Evolutionary conservation across 2,888 invertebrate genomes (phyloP).

Genomic region (Amiota communis): DNA sequence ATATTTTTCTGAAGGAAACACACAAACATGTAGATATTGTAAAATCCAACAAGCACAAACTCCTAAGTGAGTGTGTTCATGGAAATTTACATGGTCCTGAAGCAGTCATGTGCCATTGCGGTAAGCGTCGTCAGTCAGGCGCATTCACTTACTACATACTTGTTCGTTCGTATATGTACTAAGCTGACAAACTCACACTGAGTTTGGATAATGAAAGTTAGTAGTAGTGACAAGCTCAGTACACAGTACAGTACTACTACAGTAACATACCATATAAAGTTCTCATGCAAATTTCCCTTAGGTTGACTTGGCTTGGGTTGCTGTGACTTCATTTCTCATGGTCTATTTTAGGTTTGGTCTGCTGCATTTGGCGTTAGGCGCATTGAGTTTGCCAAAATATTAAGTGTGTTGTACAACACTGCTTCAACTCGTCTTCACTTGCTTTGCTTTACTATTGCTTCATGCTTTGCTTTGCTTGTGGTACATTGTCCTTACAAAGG

Average conservation of each 20-base stretch:
- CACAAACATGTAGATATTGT: not conserved
- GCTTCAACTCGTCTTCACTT: not conserved
- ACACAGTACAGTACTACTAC: not conserved
- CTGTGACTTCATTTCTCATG: too few species aligned
- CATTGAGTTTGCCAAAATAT: conserved; percentile 19
- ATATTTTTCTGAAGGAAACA: too few species aligned
- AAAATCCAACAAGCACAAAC: not conserved
- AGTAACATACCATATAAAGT: not conserved
- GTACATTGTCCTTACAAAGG: too few species aligned
- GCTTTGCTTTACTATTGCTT: too few species aligned
- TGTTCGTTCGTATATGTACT: too few species aligned
- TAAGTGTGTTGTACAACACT: conserved; percentile 21
- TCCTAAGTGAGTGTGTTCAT: too few species aligned
- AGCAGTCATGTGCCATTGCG: conserved; percentile 17
- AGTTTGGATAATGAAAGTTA: too few species aligned
- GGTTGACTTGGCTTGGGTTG: too few species aligned
- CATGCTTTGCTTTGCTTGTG: too few species aligned
- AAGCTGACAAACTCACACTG: too few species aligned
- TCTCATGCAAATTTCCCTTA: conserved; percentile 15
- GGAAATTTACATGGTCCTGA: not conserved
- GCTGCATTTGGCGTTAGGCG: conserved; percentile 3
- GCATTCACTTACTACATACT: too few species aligned
- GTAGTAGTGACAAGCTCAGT: too few species aligned
- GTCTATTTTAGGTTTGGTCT: not conserved
- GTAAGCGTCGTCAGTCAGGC: conserved; percentile 4